These are phyloP conservation scores for Thereva nobilitata DNA, from an alignment of 2,888 invertebrate genomes.

Conservation along the genomic window DNA sequence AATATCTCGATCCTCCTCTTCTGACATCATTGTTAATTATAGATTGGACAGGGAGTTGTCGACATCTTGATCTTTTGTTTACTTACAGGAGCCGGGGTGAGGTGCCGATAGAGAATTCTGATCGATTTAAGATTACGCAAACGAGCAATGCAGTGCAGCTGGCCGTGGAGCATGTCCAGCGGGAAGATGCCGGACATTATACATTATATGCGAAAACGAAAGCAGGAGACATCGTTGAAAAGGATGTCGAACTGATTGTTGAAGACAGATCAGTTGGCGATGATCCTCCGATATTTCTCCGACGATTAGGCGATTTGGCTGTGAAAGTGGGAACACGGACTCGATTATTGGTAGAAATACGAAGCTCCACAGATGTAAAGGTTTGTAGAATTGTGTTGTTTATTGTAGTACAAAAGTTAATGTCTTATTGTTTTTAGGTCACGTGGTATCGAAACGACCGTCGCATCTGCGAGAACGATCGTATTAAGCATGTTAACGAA, in stretches of 20 bases:
- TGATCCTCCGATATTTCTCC: constrained; percentile 80
- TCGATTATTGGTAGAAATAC: constrained; percentile 81
- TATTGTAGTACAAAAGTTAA: background rate
- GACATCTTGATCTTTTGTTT: constrained; percentile 18
- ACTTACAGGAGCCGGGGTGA: constrained; percentile 62
- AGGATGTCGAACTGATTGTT: constrained; percentile 63
- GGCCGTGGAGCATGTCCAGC: constrained; percentile 73
- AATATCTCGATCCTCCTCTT: background rate
- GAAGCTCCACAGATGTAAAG: constrained; percentile 77
- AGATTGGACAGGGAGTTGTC: background rate
- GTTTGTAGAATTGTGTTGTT: constrained; percentile 58
- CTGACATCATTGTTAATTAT: constrained; percentile 30
- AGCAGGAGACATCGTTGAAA: constrained; percentile 61
- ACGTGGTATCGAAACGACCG: constrained; percentile 87
- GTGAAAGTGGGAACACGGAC: constrained; percentile 90
- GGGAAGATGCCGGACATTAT: constrained; percentile 76
- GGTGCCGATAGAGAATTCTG: constrained; percentile 66
- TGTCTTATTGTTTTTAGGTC: constrained; percentile 62
- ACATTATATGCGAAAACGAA: constrained; percentile 68
- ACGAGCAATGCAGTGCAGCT: constrained; percentile 69
- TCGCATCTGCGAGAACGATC: constrained; percentile 72
- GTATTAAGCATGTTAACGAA: constrained; percentile 77
- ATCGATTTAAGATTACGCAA: constrained; percentile 65
- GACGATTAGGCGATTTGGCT: constrained; percentile 81
- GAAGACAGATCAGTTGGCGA: constrained; percentile 67